Evolutionary conservation across 2,888 invertebrate species (phyloP).

Genomic region (Clanis bilineata): DNA sequence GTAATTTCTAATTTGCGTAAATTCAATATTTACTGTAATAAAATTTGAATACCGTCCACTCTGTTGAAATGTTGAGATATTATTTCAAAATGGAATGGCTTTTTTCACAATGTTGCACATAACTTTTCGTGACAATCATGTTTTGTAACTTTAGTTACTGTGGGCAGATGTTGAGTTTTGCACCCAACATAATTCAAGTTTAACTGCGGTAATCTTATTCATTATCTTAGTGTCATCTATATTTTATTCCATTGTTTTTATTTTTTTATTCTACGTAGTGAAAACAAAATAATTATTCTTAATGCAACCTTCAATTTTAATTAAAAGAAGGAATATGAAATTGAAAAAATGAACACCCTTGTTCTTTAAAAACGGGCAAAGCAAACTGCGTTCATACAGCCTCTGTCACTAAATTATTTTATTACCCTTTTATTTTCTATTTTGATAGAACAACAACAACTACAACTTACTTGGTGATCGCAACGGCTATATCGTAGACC

Average conservation of each 20-base stretch:
- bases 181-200: no score
- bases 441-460: neutral
- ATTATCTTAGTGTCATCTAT: neutral
- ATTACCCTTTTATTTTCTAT: neutral
- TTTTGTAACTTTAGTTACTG: neutral
- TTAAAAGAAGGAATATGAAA: no score
- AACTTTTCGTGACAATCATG: conserved; percentile 15
- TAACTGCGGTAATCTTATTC: conserved; percentile 1
- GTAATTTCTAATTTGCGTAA: conserved; percentile 37
- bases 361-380: neutral
- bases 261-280: neutral
- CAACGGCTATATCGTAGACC: conserved; percentile 97
- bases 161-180: neutral
- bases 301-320: no score
- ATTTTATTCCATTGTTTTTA: neutral
- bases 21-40: conserved; percentile 28
- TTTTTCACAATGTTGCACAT: conserved; percentile 24
- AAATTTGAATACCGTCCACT: conserved; percentile 35
- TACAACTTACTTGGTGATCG: conserved; percentile 94
- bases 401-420: neutral
- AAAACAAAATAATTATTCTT: neutral
- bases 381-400: neutral
- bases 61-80: conserved; percentile 22
- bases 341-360: neutral
- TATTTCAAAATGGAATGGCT: conserved; percentile 32